Evolutionary conservation across 2,113 vertebrate species (phyloP).

Genomic region (Alectura lathami): DNA sequence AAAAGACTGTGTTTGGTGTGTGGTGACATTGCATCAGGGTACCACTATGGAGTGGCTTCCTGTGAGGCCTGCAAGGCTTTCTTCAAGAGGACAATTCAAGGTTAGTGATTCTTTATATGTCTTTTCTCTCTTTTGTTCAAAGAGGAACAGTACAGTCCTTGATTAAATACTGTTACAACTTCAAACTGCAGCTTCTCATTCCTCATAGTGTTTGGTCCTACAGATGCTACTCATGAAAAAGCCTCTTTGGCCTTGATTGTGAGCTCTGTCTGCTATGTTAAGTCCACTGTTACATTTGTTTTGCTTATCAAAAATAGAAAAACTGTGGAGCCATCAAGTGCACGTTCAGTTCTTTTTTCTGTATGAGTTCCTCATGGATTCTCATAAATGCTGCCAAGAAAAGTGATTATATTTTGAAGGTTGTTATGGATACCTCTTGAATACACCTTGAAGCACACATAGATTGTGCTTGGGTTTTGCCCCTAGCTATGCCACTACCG

Average conservation of each 20-base stretch:
- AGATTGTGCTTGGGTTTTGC: not conserved
- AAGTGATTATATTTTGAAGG: not conserved
- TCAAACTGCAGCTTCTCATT: not conserved
- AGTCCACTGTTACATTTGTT: not conserved
- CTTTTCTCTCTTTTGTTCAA: not conserved
- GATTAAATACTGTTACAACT: not conserved
- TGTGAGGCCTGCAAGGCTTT: constrained; percentile 99
- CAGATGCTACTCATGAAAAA: not conserved
- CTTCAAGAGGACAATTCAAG: constrained; percentile 99
- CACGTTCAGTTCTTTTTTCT: not conserved
- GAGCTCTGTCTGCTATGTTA: not conserved
- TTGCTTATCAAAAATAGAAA: not conserved
- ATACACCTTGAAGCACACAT: not conserved
- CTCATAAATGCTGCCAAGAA: rapidly evolving
- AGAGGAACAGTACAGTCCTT: not conserved
- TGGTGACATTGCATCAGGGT: constrained; percentile 97
- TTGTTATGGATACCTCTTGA: not conserved
- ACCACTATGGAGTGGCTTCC: constrained; percentile 98
- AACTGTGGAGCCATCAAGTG: not conserved
- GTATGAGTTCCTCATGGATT: not conserved
- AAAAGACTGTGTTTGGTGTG: constrained; percentile 99
- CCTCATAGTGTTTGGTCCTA: not conserved
- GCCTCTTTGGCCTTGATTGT: not conserved
- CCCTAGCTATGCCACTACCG: not conserved
- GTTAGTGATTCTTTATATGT: constrained; percentile 79